phyloP scores from a whole-genome alignment of 37 sponge, comb jelly and placozoan species.

The Sycon ciliatum region DNA sequence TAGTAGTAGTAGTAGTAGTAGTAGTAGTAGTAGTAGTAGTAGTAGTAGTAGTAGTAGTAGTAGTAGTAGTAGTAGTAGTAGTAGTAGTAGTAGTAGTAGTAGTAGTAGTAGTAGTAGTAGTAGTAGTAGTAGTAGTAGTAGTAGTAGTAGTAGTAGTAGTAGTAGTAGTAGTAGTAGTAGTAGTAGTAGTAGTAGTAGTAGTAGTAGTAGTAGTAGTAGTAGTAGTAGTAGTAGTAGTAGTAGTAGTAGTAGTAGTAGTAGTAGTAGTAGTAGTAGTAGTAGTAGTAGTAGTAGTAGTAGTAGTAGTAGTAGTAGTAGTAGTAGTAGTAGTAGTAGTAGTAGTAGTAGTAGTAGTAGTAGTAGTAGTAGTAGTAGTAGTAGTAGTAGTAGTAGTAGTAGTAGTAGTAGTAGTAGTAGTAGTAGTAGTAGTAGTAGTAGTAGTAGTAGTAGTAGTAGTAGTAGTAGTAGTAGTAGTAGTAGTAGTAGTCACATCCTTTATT shows the following conservation, averaged over 20 bases:
- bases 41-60: conserved; percentile 8
- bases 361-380: conserved; percentile 6
- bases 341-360: conserved; percentile 8
- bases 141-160: conserved; percentile 8
- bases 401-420: conserved; percentile 8
- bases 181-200: conserved; percentile 6
- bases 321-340: conserved; percentile 8
- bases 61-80: conserved; percentile 6
- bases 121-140: conserved; percentile 6
- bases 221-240: conserved; percentile 8
- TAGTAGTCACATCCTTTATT: no score
- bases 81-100: conserved; percentile 8
- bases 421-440: conserved; percentile 6
- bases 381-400: conserved; percentile 8
- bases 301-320: conserved; percentile 6
- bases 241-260: conserved; percentile 6
- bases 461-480: no score
- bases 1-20: conserved; percentile 6
- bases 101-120: conserved; percentile 8
- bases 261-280: conserved; percentile 8
- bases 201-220: conserved; percentile 8
- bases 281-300: conserved; percentile 8
- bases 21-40: conserved; percentile 8
- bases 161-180: conserved; percentile 8
- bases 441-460: conserved; percentile 8